Evolutionary conservation across 2,888 invertebrate species (phyloP).

Genomic region (Kryphioiulus occultus): DNA sequence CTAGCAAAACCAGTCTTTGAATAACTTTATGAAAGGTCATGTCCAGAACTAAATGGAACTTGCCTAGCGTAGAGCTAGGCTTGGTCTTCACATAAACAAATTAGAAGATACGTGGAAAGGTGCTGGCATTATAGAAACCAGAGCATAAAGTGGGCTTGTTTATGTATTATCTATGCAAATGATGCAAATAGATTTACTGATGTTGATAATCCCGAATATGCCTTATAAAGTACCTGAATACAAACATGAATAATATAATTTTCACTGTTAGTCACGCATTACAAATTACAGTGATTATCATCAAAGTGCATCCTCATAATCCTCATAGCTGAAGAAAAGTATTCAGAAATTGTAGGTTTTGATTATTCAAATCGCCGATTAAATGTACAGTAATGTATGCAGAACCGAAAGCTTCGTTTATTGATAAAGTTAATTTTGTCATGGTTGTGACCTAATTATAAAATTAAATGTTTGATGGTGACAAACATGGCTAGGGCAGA

Average conservation of each 20-base stretch:
- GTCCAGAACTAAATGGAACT: not conserved
- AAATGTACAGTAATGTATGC: too few relatives aligned
- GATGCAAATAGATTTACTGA: not conserved
- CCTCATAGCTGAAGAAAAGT: not conserved
- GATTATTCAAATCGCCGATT: too few relatives aligned
- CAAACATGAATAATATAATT: not conserved
- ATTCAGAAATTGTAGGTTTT: not conserved
- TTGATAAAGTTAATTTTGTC: too few relatives aligned
- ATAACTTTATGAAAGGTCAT: not conserved
- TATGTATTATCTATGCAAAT: not conserved
- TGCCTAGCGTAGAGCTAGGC: not conserved
- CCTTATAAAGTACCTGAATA: not conserved
- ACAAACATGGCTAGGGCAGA: too few relatives aligned
- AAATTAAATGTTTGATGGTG: too few relatives aligned
- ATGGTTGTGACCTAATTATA: too few relatives aligned
- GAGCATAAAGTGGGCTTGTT: not conserved
- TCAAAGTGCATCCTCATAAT: not conserved
- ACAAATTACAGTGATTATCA: too few relatives aligned
- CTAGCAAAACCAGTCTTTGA: not conserved
- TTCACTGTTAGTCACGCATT: not conserved
- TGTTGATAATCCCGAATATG: not conserved
- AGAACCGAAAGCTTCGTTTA: too few relatives aligned
- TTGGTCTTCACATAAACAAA: not conserved
- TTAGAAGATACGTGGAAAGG: not conserved
- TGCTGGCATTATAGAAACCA: not conserved